Percentiles rank a stretch among this genome's conserved stretches.
These are phyloP conservation scores for Sitodiplosis mosellana DNA, from an alignment of 1,140 invertebrate genomes.

Conservation along the genomic window DNA sequence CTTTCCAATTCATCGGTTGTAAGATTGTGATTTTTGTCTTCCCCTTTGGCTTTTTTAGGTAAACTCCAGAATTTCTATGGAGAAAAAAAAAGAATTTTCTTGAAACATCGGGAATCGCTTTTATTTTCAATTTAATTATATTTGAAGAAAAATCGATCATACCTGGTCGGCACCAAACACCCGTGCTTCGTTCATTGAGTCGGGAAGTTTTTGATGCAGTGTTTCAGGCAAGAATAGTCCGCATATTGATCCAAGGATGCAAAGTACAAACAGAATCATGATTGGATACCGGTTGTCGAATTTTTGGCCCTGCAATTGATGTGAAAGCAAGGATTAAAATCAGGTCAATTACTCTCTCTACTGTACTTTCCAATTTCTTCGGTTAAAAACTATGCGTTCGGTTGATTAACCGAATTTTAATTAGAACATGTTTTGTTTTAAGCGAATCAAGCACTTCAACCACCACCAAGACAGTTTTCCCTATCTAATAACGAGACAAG, in stretches of 20 bases:
- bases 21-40: not conserved
- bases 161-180: conserved; percentile 42
- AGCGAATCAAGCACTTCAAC: too few species aligned
- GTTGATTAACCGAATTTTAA: too few species aligned
- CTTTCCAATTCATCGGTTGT: conserved; percentile 5
- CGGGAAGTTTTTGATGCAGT: conserved; percentile 43
- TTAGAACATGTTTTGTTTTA: too few species aligned
- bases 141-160: conserved; percentile 2
- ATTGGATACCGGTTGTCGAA: conserved; percentile 31
- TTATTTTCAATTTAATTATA: not conserved
- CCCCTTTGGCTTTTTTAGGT: conserved; percentile 14
- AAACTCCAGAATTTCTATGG: conserved; percentile 23
- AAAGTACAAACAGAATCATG: conserved; percentile 31
- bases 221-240: conserved; percentile 51
- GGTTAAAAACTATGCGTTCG: too few species aligned
- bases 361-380: too few species aligned
- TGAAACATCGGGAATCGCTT: not conserved
- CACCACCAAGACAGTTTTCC: not conserved
- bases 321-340: too few species aligned
- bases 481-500: not conserved
- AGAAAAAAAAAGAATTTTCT: not conserved
- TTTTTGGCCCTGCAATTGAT: not conserved
- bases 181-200: conserved; percentile 48
- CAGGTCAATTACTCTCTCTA: too few species aligned
- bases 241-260: conserved; percentile 32